Conservation (phyloP, 1,140 invertebrate species). For the Copidosoma floridanum region DNA sequence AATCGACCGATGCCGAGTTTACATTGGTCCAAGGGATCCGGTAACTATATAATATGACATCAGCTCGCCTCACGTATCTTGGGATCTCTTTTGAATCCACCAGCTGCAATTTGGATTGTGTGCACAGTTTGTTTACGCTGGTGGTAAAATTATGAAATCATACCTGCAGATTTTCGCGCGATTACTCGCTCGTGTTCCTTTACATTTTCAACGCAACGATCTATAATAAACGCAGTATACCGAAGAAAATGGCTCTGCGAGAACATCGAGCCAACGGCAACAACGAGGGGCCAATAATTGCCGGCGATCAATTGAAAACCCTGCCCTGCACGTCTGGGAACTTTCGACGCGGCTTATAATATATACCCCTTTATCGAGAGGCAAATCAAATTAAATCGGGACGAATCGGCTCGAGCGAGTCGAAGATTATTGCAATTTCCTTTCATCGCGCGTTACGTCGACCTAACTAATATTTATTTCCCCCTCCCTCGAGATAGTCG, state of each 20-base stretch:
- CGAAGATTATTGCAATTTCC: slow-evolving; percentile 1
- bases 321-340: slow-evolving; percentile 12
- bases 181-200: no score
- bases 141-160: no score
- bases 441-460: neutral
- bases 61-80: neutral
- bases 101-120: no score
- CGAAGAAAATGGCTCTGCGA: slow-evolving; percentile 4
- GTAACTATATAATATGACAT: neutral
- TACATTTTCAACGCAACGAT: no score
- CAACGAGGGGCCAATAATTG: slow-evolving; percentile 2
- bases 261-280: neutral
- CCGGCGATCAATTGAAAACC: slow-evolving; percentile 17
- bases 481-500: no score
- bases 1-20: neutral
- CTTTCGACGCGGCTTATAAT: neutral
- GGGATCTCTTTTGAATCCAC: no score
- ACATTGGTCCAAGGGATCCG: neutral
- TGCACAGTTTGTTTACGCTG: no score
- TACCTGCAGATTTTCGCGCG: no score
- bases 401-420: neutral
- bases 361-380: slow-evolving; percentile 1
- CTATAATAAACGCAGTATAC: no score
- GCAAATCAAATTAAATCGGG: slow-evolving; percentile 22
- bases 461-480: no score